Evolutionary conservation across 2,888 invertebrate species (phyloP).

Genomic region (Callimorpha dominula): DNA sequence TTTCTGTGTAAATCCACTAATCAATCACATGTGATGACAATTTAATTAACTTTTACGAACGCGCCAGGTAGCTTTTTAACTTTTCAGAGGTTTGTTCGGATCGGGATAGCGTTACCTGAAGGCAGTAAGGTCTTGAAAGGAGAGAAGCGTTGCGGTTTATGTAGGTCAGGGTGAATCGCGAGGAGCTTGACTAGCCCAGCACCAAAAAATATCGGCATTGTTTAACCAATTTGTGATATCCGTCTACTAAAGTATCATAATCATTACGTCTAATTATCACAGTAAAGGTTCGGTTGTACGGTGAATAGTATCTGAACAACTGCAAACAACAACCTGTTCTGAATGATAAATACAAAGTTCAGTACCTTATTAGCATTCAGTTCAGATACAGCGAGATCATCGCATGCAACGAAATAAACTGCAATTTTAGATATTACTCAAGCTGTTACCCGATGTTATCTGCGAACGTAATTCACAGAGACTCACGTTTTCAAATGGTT

Average conservation of each 20-base stretch:
- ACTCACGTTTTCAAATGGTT: conserved; percentile 29
- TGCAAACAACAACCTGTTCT: neutral
- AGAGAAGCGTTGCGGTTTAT: too few species aligned
- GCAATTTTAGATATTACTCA: conserved; percentile 28
- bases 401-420: conserved; percentile 25
- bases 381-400: conserved; percentile 27
- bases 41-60: too few species aligned
- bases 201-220: too few species aligned
- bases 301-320: neutral
- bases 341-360: conserved; percentile 9
- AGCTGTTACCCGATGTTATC: conserved; percentile 34
- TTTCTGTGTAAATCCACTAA: neutral
- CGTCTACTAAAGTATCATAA: neutral
- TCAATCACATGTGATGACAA: neutral
- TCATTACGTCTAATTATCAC: neutral
- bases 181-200: too few species aligned
- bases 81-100: too few species aligned
- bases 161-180: too few species aligned
- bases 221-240: neutral
- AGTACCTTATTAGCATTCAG: conserved; percentile 28
- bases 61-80: too few species aligned
- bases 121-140: too few species aligned
- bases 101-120: too few species aligned
- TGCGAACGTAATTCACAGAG: conserved; percentile 21
- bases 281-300: neutral